Conservation (phyloP, 2,113 vertebrate species). For the Entelurus aequoreus region DNA sequence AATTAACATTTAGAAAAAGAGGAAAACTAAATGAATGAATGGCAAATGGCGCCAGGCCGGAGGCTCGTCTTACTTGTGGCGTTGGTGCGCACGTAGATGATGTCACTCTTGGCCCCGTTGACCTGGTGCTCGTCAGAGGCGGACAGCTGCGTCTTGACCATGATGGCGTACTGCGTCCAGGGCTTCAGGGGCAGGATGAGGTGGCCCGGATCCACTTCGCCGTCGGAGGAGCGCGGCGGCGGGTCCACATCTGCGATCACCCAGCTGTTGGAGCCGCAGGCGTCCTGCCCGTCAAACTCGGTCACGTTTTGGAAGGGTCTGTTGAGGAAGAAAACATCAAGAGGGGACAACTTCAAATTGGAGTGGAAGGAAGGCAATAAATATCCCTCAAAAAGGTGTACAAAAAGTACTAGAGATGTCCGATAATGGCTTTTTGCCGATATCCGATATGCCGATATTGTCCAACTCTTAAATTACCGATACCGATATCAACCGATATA, state of each 20-base stretch:
- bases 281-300: slow-evolving; percentile 94
- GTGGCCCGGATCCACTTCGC: slow-evolving; percentile 77
- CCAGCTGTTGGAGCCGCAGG: slow-evolving; percentile 97
- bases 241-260: slow-evolving; percentile 91
- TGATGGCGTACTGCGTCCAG: slow-evolving; percentile 96
- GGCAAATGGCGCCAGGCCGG: background rate
- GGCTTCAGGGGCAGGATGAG: slow-evolving; percentile 89
- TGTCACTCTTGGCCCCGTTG: slow-evolving; percentile 90
- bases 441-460: too few relatives aligned
- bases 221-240: slow-evolving; percentile 72
- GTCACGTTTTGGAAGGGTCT: slow-evolving; percentile 93
- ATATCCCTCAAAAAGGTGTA: too few relatives aligned
- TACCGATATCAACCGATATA: too few relatives aligned
- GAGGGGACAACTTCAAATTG: background rate
- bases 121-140: slow-evolving; percentile 88
- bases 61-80: slow-evolving; percentile 79
- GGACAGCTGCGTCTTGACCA: slow-evolving; percentile 93
- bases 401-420: background rate
- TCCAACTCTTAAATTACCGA: too few relatives aligned
- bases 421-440: too few relatives aligned
- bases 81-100: slow-evolving; percentile 92
- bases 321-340: background rate
- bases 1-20: background rate
- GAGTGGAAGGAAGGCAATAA: background rate
- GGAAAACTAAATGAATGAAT: background rate